Conservation (phyloP, 2,888 invertebrate species). For the Fragum whitleyi region DNA sequence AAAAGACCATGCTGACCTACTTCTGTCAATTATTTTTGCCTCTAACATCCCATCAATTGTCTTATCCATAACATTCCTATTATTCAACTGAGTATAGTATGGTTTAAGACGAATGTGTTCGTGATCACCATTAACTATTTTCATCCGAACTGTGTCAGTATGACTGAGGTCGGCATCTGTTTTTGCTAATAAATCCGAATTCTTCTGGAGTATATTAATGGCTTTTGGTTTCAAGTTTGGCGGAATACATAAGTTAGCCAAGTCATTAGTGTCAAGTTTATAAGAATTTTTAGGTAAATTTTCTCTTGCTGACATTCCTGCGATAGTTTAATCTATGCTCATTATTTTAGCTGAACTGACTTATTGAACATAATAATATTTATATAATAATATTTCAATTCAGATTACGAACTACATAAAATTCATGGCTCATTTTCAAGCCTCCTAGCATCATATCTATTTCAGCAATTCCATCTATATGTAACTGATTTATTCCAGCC, state of each 20-base stretch:
- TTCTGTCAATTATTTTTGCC: not conserved
- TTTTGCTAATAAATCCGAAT: no score
- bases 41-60: conserved; percentile 38
- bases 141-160: no score
- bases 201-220: no score
- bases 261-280: not conserved
- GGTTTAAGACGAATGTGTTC: conserved; percentile 26
- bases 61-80: conserved; percentile 30
- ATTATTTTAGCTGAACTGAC: not conserved
- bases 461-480: conserved; percentile 18
- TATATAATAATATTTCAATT: conserved; percentile 1
- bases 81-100: conserved; percentile 16
- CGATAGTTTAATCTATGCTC: not conserved
- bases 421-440: conserved; percentile 14
- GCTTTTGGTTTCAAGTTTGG: not conserved
- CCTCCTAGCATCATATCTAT: conserved; percentile 21
- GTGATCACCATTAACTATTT: not conserved
- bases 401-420: conserved; percentile 14
- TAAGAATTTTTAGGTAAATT: not conserved
- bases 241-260: not conserved
- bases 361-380: no score
- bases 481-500: not conserved
- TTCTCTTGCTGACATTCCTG: no score
- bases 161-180: no score
- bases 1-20: conserved; percentile 5